Base-by-base conservation (phyloP, 2,113 vertebrate genomes). In the Sceloporus undulatus region DNA sequence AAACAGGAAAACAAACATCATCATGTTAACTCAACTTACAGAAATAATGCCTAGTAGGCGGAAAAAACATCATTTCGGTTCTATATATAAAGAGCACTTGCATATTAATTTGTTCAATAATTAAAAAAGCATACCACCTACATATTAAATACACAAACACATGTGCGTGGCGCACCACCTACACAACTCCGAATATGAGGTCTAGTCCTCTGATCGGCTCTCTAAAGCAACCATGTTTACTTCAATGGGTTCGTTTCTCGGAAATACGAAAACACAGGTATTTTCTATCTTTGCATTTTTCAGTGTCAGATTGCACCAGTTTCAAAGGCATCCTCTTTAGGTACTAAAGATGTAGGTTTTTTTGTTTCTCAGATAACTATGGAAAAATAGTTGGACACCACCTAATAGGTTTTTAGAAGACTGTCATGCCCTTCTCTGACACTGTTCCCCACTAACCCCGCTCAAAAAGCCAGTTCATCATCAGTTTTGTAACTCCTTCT, bases 41-140 rank as follows among this genome's bases (percentile, higher is more conserved):
- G 2, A 40, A 78, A 85, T 10, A 66, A 68, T 90, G 0, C 0
- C 1, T 75, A 16, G 85, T 85, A 90, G 68, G 2, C 0, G 66
- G 65, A 4, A 25, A 54, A 71, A 93, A 94, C 73, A 18, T 25
- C 27, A 1, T 68, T 0, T 74, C 34, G 16, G 9, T 25, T 82
- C 23, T 74, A 91, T 23, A 68, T 52, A 78, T 1, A 92, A 95
- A 95, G 95, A 94, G 59, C 13, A 38, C 81, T 84, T 93, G 9
- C 18, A 90, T 90, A 79, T 48, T 91, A 84, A 89, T 18, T 23
- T 54, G 48, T 21, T 85, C 80, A 94, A 92, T 91, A 95, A 94
- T 91, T 94, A 5, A 88, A 56, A 19, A 93, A 84, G 0, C 0
- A 82, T 93, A 16, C 38, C 74, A 54, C 14, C 29, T 92, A 16